phyloP scores from a whole-genome alignment of 2,797 vertebrate species.

The Enteromius trimaculatus region DNA sequence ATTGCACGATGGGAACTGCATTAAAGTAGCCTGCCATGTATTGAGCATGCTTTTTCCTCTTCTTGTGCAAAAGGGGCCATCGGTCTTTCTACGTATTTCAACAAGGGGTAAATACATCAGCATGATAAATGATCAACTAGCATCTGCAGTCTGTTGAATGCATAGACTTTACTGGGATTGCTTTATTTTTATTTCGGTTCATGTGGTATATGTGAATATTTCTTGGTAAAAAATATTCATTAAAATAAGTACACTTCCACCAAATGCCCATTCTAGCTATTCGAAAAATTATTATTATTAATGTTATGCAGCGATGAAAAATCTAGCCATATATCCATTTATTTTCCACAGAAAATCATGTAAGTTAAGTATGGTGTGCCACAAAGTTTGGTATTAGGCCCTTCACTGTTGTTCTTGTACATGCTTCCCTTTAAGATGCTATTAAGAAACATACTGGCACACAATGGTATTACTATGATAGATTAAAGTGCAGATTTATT shows the following conservation, averaged over 20 bases:
- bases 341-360: not conserved
- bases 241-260: not conserved
- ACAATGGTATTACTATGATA: not conserved
- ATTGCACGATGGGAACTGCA: constrained; percentile 43
- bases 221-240: not conserved
- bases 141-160: not conserved
- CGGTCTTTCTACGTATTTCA: not conserved
- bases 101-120: not conserved
- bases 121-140: not conserved
- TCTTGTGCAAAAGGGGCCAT: not conserved
- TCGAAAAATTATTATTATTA: not conserved
- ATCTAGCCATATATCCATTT: not conserved
- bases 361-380: not conserved
- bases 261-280: not conserved
- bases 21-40: constrained; percentile 46
- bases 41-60: constrained; percentile 19
- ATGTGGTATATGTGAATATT: not conserved
- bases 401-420: not conserved
- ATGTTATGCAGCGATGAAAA: not conserved
- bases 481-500: not conserved
- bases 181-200: not conserved
- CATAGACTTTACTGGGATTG: not conserved
- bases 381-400: not conserved
- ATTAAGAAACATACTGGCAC: not conserved
- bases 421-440: not conserved